Base-by-base conservation (phyloP, 2,888 invertebrate species). In the Agrenia bidenticulata region DNA sequence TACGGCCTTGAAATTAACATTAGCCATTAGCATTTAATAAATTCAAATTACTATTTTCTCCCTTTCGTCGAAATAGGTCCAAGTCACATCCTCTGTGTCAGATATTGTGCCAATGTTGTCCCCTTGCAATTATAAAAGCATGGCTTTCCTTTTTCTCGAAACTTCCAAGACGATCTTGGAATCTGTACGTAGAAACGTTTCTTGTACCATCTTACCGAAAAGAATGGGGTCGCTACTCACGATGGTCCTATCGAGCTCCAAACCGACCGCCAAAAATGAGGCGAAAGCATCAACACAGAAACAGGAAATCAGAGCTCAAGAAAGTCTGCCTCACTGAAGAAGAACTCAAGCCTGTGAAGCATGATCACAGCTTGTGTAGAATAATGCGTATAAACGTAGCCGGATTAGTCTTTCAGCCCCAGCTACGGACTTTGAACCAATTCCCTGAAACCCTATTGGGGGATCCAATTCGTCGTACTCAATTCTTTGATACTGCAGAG, bases 381-480 rank as follows among this genome's bases (percentile, higher is more conserved):
- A 26, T 37, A 23, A 39, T 73, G 11, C 53, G 42, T 1, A 69
- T 73, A 11, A 72, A 72, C 32, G 67, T 69, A 1, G 57, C 63
- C 27, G 73, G 73, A 42, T 15, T 24, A 15, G 27, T 39, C 1
- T 70, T 61, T 32, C 56, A 69, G 37, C 55, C 69, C 0, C 69
- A 69, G 32, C 2, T 61, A 2, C 27, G 64, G 27, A 70, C 70
- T 2, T 42, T 73, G 15, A 21, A 26, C 11, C 27, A 58, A 21
- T 73, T 64, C 63, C 70, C 73, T 0, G 51, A 70, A 13, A 65
- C 73, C 13, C 19, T 73, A 11, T 45, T 73, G 21, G 73, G 70
- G 5, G 51, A 72, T 51, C 57, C 56, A 1, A 17, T 37, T 37
- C 13, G 63, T 37, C 54, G 69, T 41, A 42, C 58, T 7, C 59